Evolutionary conservation across 2,113 vertebrate species (phyloP).

Genomic region (Hippopotamus amphibius): DNA sequence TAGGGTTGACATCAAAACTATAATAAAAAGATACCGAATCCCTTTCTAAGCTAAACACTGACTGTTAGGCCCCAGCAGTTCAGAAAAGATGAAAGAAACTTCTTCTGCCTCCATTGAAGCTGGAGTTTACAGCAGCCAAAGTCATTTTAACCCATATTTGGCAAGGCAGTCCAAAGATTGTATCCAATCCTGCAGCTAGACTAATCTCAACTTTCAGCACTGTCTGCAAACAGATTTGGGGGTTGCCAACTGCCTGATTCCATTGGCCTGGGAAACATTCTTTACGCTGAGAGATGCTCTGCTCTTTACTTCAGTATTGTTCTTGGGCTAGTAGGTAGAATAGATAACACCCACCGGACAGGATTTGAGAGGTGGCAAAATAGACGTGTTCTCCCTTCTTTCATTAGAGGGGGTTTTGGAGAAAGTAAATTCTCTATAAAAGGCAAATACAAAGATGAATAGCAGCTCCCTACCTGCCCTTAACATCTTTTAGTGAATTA

Average conservation of each 20-base stretch:
- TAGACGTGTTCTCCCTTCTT: not conserved
- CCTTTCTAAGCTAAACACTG: slow-evolving; percentile 57
- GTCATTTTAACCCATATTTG: slow-evolving; percentile 68
- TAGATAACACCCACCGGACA: not conserved
- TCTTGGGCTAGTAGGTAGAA: not conserved
- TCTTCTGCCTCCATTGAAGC: slow-evolving; percentile 65
- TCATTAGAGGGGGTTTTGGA: not conserved
- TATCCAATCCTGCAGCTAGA: slow-evolving; percentile 64
- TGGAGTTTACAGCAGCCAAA: slow-evolving; percentile 64
- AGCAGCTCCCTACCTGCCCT: not conserved
- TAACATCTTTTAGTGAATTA: not conserved
- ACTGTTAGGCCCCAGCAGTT: slow-evolving; percentile 63
- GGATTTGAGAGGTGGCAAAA: not conserved
- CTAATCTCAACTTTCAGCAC: slow-evolving; percentile 74
- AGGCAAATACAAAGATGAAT: not conserved
- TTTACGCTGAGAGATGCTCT: not conserved
- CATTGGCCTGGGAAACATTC: not conserved
- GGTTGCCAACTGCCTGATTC: slow-evolving; percentile 64
- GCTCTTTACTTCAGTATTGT: not conserved
- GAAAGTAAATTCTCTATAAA: slow-evolving; percentile 42
- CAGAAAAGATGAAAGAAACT: slow-evolving; percentile 68
- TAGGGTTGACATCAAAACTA: slow-evolving; percentile 70
- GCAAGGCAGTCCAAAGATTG: slow-evolving; percentile 36
- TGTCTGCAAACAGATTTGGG: slow-evolving; percentile 65
- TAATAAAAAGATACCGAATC: slow-evolving; percentile 66